Percentiles rank a stretch among this genome's conserved stretches.
Evolutionary conservation across 2,888 invertebrate genomes (phyloP).

Genomic region (Drosophila emarginata): DNA sequence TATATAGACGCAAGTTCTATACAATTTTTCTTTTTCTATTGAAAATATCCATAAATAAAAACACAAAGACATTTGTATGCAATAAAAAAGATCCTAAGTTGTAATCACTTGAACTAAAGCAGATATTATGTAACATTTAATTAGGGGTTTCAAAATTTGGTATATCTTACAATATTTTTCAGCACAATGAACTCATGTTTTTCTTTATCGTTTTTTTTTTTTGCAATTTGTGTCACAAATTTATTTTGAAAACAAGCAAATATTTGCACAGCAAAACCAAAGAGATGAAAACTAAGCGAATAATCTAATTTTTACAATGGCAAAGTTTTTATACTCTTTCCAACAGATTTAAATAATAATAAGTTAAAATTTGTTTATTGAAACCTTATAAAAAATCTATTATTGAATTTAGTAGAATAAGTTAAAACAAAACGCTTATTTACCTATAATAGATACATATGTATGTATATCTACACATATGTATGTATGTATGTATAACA

Average conservation of each 20-base stretch:
- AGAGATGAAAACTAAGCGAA: conserved; percentile 39
- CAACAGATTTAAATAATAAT: too few species aligned
- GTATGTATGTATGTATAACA: too few species aligned
- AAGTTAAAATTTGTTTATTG: too few species aligned
- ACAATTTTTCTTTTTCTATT: conserved; percentile 22
- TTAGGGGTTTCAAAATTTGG: conserved; percentile 9
- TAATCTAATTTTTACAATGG: conserved; percentile 23
- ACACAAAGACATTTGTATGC: conserved; percentile 46
- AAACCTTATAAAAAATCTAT: too few species aligned
- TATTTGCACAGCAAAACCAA: conserved; percentile 28
- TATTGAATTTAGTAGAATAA: too few species aligned
- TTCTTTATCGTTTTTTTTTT: neutral
- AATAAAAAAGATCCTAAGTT: conserved; percentile 33
- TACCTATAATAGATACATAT: too few species aligned
- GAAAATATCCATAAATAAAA: conserved; percentile 14
- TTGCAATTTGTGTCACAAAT: conserved; percentile 64
- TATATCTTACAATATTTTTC: conserved; percentile 47
- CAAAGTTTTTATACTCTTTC: neutral
- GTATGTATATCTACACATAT: too few species aligned
- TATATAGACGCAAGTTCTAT: conserved; percentile 8
- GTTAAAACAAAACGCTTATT: too few species aligned
- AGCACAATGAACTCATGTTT: conserved; percentile 31
- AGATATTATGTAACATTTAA: conserved; percentile 4
- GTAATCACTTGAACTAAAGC: conserved; percentile 2
- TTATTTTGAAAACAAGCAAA: conserved; percentile 61